Base-by-base conservation (phyloP, 2,113 vertebrate genomes). In the Calonectris borealis region DNA sequence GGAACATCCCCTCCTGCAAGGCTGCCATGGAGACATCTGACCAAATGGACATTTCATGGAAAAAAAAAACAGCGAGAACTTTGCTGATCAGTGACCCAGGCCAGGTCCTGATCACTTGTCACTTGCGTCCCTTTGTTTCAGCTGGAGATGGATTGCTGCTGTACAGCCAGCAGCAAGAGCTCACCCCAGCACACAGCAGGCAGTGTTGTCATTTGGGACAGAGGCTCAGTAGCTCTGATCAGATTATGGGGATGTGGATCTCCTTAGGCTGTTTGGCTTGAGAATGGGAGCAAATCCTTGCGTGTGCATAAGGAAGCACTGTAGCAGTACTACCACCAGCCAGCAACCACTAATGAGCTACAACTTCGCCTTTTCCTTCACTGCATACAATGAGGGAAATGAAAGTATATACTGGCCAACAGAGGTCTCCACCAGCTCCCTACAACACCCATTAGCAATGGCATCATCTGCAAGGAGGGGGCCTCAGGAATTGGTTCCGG, bases 21-120 rank as follows among this genome's bases (percentile, higher is more conserved):
- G 72, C 75, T 92, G 78, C 81, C 32, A 9, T 22, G 51, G 55
- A 79, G 52, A 91, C 87, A 85, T 69, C 88, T 91, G 75, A 81
- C 75, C 84, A 95, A 93, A 94, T 40, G 58, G 58, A 61, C 58
- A 44, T 90, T 55, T 66, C 29, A 46, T 1, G 6, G 29, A 73
- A 51, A n/a, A 38, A 19, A 18, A 62, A 12, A 15, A 4, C 46
- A 91, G 81, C 2, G 26, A 83, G 86, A 94, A 87, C 91, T 91
- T 92, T 93, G 77, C 73, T 95, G 84, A 76, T 44, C 96, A 91
- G 87, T 97, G 95, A 97, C 97, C 96, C 96, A 95, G 75, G 86
- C 91, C 82, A 77, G 93, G 97, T 96, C 93, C 93, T 86, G 91
- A 93, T 95, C 95, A 93, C 95, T 92, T 96, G 96, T 68, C 91